Percentiles rank a stretch among this genome's conserved stretches.
phyloP scores from a whole-genome alignment of 2,888 invertebrate species.

The Myopa tessellatipennis region DNA sequence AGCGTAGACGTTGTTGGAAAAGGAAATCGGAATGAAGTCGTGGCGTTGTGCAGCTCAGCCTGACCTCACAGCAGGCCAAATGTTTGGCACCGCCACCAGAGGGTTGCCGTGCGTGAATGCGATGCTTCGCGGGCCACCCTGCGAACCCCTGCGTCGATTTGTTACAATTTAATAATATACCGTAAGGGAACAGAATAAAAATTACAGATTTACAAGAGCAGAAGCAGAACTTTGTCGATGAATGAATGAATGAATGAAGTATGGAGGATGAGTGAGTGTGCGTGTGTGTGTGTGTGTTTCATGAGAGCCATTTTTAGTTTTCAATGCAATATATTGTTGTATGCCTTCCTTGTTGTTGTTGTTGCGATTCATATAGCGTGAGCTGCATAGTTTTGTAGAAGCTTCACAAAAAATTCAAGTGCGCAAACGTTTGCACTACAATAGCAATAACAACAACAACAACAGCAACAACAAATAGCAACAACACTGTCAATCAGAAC shows the following conservation, averaged over 20 bases:
- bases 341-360: conserved; percentile 15
- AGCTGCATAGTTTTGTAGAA: conserved; percentile 16
- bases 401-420: conserved; percentile 52
- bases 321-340: conserved; percentile 12
- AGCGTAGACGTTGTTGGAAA: not conserved
- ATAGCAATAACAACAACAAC: not conserved
- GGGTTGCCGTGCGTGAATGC: not conserved
- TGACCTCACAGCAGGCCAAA: conserved; percentile 8
- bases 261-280: not conserved
- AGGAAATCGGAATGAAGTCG: not conserved
- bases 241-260: not conserved
- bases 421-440: conserved; percentile 51
- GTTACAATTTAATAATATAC: conserved; percentile 7
- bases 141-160: conserved; percentile 24
- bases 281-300: conserved; percentile 35
- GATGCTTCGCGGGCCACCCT: not conserved
- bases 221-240: not conserved
- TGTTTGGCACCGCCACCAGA: not conserved
- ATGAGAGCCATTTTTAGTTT: conserved; percentile 49
- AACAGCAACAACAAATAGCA: not conserved
- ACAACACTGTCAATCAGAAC: conserved; percentile 10
- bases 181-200: conserved; percentile 1
- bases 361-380: not conserved
- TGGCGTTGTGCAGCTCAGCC: not conserved
- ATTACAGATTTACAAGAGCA: conserved; percentile 26